Evolutionary conservation across 2,113 vertebrate genomes (phyloP).

Genomic region (Sapajus apella): DNA sequence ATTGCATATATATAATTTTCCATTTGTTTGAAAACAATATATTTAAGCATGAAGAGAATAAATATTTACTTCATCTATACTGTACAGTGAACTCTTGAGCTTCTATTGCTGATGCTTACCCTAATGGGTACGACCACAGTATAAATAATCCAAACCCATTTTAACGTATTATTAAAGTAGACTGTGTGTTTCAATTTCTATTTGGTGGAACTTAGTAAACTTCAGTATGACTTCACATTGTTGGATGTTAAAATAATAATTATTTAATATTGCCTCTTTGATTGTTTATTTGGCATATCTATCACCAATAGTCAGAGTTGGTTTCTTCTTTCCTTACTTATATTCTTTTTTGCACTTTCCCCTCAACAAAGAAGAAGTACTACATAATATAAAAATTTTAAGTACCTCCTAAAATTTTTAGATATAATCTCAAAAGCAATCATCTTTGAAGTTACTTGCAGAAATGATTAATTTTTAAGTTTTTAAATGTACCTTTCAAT

Average conservation of each 20-base stretch:
- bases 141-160: neutral
- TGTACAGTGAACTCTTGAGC: neutral
- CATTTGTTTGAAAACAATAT: neutral
- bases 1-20: neutral
- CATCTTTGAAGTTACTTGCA: neutral
- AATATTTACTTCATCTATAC: neutral
- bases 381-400: neutral
- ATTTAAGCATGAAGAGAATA: neutral
- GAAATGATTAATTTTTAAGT: neutral
- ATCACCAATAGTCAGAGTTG: neutral
- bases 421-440: neutral
- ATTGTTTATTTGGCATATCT: neutral
- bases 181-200: neutral
- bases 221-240: neutral
- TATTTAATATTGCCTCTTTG: neutral
- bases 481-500: neutral
- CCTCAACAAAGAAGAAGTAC: neutral
- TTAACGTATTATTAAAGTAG: neutral
- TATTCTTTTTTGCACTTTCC: neutral
- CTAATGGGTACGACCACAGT: neutral
- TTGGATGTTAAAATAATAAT: neutral
- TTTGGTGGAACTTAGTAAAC: neutral
- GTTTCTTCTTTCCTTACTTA: neutral
- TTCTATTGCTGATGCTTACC: neutral
- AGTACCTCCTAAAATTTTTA: neutral